A percentile compares a stretch with the other conserved stretches of the same genome.
These are phyloP conservation scores for Eupithecia tripunctaria DNA, from an alignment of 2,888 invertebrate genomes.

Conservation along the genomic window DNA sequence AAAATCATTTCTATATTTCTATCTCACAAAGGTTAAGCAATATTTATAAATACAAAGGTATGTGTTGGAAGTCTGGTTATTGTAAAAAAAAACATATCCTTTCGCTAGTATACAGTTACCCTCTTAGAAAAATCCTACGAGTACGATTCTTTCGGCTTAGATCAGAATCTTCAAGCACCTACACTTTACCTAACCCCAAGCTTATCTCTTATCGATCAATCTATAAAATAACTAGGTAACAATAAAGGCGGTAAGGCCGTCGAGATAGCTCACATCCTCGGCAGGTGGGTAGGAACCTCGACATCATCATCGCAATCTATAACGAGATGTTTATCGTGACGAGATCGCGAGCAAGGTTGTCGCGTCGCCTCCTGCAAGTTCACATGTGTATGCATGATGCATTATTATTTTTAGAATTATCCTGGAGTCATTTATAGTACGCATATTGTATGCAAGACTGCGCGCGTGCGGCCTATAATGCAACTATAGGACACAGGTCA, in stretches of 20 bases:
- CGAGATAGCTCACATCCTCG: conserved; percentile 19
- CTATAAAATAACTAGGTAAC: background rate
- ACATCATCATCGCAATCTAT: conserved; percentile 61
- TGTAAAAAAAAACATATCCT: too few relatives aligned
- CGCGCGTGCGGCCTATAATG: background rate
- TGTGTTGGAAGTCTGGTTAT: too few relatives aligned
- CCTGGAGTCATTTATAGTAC: background rate
- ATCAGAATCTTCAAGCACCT: too few relatives aligned
- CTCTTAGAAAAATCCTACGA: too few relatives aligned
- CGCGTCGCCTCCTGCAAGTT: conserved; percentile 65
- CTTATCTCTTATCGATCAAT: background rate
- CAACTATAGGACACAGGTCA: too few relatives aligned
- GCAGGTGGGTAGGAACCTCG: conserved; percentile 30
- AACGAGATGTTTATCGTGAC: conserved; percentile 59
- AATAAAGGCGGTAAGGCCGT: conserved; percentile 14
- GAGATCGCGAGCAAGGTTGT: conserved; percentile 69
- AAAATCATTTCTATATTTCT: too few relatives aligned
- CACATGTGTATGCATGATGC: conserved; percentile 31
- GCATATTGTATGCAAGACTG: background rate
- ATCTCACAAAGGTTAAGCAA: too few relatives aligned
- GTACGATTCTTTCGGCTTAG: too few relatives aligned
- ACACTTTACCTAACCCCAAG: background rate
- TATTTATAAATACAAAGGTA: too few relatives aligned
- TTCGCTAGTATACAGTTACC: too few relatives aligned
- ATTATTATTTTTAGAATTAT: conserved; percentile 16